Conservation (phyloP, 2,797 vertebrate species). For the Podarcis lilfordi region DNA sequence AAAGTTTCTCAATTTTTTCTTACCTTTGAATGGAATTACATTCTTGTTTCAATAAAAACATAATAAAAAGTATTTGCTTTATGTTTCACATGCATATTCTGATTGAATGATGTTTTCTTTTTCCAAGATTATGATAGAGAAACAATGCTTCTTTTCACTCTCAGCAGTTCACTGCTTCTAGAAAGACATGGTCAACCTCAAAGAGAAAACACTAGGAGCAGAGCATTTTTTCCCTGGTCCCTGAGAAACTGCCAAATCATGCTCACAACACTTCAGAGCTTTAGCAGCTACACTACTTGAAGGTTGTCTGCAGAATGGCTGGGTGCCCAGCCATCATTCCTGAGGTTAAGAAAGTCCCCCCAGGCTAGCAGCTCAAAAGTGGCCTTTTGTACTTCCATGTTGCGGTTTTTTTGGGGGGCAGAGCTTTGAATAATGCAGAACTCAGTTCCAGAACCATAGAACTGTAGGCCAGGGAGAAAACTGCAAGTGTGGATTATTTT, state of each 20-base stretch:
- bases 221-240: constrained; percentile 12
- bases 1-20: too few relatives aligned
- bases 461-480: neutral
- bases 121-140: constrained; percentile 11
- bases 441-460: neutral
- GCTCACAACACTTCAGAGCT: constrained; percentile 22
- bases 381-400: neutral
- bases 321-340: constrained; percentile 46
- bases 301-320: constrained; percentile 26
- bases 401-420: neutral
- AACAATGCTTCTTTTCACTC: constrained; percentile 45
- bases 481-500: neutral
- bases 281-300: constrained; percentile 26
- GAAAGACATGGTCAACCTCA: constrained; percentile 16
- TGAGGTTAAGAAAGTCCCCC: neutral
- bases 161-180: constrained; percentile 20
- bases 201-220: neutral
- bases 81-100: too few relatives aligned
- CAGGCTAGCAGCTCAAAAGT: constrained; percentile 2
- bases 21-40: too few relatives aligned
- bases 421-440: neutral
- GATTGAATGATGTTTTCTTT: constrained; percentile 4
- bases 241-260: constrained; percentile 34
- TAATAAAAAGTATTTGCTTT: too few relatives aligned
- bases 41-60: too few relatives aligned